Evolutionary conservation across 2,113 vertebrate species (phyloP).

Genomic region (Gymnorhina tibicen): DNA sequence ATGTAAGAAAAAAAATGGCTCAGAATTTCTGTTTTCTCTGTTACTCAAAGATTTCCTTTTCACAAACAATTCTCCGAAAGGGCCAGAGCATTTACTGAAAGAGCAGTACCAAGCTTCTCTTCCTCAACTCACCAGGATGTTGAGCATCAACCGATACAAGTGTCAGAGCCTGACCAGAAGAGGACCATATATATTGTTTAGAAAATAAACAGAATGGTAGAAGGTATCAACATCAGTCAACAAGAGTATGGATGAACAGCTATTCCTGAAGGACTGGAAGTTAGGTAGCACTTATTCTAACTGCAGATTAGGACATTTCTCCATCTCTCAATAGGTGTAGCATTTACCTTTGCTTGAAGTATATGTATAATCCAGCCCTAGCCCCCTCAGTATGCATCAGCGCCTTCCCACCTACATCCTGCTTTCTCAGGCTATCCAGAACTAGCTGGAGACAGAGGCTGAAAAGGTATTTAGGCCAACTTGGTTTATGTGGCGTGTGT

Average conservation of each 20-base stretch:
- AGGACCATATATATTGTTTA: background rate
- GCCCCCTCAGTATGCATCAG: background rate
- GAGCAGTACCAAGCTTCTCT: background rate
- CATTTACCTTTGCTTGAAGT: background rate
- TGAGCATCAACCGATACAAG: background rate
- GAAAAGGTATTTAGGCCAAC: background rate
- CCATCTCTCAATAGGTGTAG: background rate
- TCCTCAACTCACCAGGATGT: background rate
- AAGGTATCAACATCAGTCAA: background rate
- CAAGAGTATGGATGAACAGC: background rate
- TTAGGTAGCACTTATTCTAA: background rate
- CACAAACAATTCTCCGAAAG: background rate
- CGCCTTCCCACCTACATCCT: background rate
- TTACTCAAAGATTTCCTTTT: background rate
- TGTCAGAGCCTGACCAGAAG: background rate
- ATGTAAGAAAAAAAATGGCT: background rate
- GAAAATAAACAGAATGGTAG: background rate
- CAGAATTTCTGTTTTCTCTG: background rate
- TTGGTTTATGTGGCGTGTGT: background rate
- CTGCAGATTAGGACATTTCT: background rate
- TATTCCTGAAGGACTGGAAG: background rate
- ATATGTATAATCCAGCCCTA: background rate
- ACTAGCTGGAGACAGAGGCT: background rate
- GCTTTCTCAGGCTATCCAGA: background rate
- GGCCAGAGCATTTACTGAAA: background rate